Base-by-base conservation (phyloP, 1,140 invertebrate genomes). In the Drosophila varians region DNA sequence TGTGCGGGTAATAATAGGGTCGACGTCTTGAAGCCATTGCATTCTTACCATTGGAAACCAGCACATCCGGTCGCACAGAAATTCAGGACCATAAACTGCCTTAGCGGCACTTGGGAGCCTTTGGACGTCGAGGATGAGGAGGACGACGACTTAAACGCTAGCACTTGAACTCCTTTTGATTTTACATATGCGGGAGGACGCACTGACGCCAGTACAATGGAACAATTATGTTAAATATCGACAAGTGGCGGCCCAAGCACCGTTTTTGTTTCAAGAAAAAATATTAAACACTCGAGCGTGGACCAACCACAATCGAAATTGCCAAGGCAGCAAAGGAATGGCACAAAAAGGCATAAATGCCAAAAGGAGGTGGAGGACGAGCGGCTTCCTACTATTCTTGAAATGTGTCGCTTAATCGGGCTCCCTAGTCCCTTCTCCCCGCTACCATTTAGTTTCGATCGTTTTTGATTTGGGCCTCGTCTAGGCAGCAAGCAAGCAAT, bases 161-260 rank as follows among this genome's bases (percentile, higher is more conserved):
- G 77, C 73, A 66, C 80, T 86, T 86, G 80, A 86, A 86, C 80
- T 86, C 80, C 87, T 86, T 86, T 84, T 86, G 82, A 86, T 86
- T 86, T 79, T 28, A 12, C 16, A 38, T 12, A 23, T 9, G 19
- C 26, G 36, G 21, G 21, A 43, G 42, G 7, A 18, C 16, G 48
- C 19, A 9, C 11, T 23, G 42, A 4, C 9, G 18, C n/a, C 43
- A 64, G 53, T 61, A 83, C 79, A 83, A 83, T 83, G 82, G 75
- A 72, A 86, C 80, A 86, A 86, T 86, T 86, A 86, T 87, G 80
- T 86, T 86, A 86, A 86, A 86, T 86, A 86, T 86, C 80, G 80
- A 86, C 80, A 86, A 86, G 80, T 86, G 82, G 66, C 47, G 52
- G 47, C 49, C 69, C 60, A 78, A 43, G 5, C 8, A 19, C 42